Percentiles rank a stretch among this genome's conserved stretches.
Conservation (phyloP, 2,797 vertebrate genomes). For the Trachops cirrhosus region DNA sequence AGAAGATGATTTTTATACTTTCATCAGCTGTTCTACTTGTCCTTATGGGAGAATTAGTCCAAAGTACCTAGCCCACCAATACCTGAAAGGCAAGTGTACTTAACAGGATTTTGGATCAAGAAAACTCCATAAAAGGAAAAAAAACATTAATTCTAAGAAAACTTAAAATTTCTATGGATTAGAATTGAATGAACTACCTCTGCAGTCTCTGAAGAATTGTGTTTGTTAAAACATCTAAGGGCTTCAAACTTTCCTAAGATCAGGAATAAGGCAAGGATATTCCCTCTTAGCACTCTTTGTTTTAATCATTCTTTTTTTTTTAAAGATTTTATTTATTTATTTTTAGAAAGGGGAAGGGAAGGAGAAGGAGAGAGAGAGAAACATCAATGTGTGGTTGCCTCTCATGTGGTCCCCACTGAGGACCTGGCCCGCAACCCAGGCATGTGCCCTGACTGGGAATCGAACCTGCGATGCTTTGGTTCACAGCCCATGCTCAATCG, state of each 20-base stretch:
- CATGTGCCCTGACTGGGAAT: no score
- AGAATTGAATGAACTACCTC: not conserved
- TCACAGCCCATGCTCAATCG: no score
- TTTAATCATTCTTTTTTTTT: not conserved
- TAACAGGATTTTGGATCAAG: not conserved
- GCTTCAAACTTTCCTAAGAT: not conserved
- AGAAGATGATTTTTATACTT: not conserved
- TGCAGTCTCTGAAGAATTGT: not conserved
- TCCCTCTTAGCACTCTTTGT: not conserved
- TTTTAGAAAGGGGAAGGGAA: no score
- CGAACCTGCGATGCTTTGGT: no score
- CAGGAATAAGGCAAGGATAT: not conserved
- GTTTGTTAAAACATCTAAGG: not conserved
- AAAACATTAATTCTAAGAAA: not conserved
- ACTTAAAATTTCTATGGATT: not conserved
- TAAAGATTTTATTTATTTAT: no score
- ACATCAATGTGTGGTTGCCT: no score
- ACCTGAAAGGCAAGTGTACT: not conserved
- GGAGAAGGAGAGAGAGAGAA: no score
- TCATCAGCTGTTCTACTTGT: not conserved
- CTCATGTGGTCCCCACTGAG: no score
- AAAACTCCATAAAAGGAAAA: not conserved
- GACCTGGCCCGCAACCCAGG: no score
- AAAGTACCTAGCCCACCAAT: not conserved
- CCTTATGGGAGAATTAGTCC: not conserved